Percentiles rank a stretch among this genome's conserved stretches.
Evolutionary conservation across 2,888 invertebrate species (phyloP).

Genomic region (Drosophila neoperkinsi): DNA sequence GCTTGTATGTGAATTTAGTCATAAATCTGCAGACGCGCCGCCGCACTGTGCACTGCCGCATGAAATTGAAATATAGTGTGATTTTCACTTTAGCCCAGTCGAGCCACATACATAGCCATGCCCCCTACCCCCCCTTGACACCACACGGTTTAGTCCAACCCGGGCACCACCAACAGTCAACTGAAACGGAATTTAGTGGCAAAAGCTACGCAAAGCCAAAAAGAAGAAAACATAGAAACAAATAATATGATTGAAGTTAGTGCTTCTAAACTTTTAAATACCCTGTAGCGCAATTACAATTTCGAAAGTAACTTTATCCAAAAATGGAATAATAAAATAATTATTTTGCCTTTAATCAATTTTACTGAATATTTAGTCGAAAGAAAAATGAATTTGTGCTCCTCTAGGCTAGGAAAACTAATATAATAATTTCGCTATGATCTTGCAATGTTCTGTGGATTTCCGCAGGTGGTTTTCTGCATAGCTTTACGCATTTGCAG

Average conservation of each 20-base stretch:
- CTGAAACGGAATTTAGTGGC: conserved; percentile 64
- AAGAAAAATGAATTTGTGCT: not conserved
- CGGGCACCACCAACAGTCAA: conserved; percentile 20
- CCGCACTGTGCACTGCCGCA: conserved; percentile 73
- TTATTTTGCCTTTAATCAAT: not conserved
- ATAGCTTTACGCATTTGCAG: conserved; percentile 12
- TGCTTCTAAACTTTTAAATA: conserved; percentile 20
- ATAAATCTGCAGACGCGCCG: conserved; percentile 74
- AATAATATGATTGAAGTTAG: conserved; percentile 16
- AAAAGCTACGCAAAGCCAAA: conserved; percentile 59
- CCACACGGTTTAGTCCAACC: not conserved
- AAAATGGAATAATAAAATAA: not conserved
- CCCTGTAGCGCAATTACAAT: conserved; percentile 21
- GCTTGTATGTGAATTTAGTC: conserved; percentile 78
- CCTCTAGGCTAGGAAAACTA: not conserved
- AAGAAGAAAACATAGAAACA: conserved; percentile 13
- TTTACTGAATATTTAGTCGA: not conserved
- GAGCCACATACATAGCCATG: not conserved
- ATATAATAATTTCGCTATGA: conserved; percentile 26
- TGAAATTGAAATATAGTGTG: conserved; percentile 81
- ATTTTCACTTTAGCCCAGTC: conserved; percentile 71
- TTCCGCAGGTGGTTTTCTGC: conserved; percentile 11
- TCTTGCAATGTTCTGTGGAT: conserved; percentile 15
- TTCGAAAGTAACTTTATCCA: not conserved
- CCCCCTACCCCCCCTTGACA: not conserved